Percentiles rank a stretch among this genome's conserved stretches.
These are phyloP conservation scores for Neoarius graeffei DNA, from an alignment of 2,113 vertebrate species.

Conservation along the genomic window DNA sequence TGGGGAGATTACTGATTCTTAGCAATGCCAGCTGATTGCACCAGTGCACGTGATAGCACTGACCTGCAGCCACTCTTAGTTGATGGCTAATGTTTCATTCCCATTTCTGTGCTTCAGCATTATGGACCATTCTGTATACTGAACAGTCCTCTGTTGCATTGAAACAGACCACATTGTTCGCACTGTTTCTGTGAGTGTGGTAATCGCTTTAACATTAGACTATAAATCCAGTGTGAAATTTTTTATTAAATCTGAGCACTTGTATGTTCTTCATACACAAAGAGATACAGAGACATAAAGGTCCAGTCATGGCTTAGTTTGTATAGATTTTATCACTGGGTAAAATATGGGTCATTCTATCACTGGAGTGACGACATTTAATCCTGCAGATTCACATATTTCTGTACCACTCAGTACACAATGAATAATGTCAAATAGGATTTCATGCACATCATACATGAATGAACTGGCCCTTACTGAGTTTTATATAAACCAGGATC, in stretches of 20 bases:
- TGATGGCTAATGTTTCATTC: background rate
- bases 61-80: conserved; percentile 11
- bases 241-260: background rate
- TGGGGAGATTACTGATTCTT: conserved; percentile 26
- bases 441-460: conserved; percentile 47
- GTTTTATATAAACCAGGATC: conserved; percentile 25
- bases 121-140: background rate
- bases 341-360: conserved; percentile 32
- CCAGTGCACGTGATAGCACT: background rate
- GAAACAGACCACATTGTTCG: background rate
- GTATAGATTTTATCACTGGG: background rate
- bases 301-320: background rate
- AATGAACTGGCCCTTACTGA: conserved; percentile 20
- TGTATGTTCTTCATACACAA: background rate
- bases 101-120: background rate
- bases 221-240: background rate
- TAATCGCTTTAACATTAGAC: background rate
- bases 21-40: conserved; percentile 40
- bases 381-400: conserved; percentile 30
- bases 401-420: conserved; percentile 19
- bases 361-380: conserved; percentile 36
- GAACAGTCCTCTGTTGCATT: background rate
- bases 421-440: conserved; percentile 43
- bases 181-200: background rate
- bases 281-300: background rate